Base-by-base conservation (phyloP, 2,888 invertebrate genomes). In the Drosophila suboccidentalis region DNA sequence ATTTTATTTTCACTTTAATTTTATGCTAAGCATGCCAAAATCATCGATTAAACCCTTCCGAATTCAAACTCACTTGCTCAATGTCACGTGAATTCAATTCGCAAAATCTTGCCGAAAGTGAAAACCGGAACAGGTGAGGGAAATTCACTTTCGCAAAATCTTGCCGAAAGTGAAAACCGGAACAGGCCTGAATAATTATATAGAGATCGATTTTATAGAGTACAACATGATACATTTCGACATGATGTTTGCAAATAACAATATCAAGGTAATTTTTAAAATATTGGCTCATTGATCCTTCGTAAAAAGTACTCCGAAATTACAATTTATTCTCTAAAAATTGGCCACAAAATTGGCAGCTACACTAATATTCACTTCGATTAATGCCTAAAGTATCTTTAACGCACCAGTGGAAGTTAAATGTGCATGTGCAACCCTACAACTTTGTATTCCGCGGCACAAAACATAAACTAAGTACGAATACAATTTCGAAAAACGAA, bases 321-420 rank as follows among this genome's bases (percentile, higher is more conserved):
- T 32, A 62, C 26, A 55, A 11, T 19, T 15, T 54, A 19, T 15
- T n/a, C 4, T 36, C 44, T 4, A 4, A 22, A 4, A 22, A 22
- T 22, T 22, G 4, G 22, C 22, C 26, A 67, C 17, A 0, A 51
- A 65, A 47, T 36, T 58, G 39, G 53, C 54, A 47, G 49, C 54
- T 39, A 44, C 43, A 49, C 50, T 60, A 54, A 70, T 60, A 22
- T 53, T 10, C 51, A 53, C 46, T 60, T 51, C 65, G 65, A 65
- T 65, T 51, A 51, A 60, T 46, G 34, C 43, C 44, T 50, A 59
- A 64, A 62, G n/a, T 19, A 19, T 38, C 39, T 39, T 55, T 46
- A 62, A 63, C 58, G 47, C 63, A 43, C 49, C 46, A 64, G 43
- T 49, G 59, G 50, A 59, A 64, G 38, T 59, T 51, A 64, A 59